Base-by-base conservation (phyloP, 92 coral and sea anemone species). In the Montipora capitata region DNA sequence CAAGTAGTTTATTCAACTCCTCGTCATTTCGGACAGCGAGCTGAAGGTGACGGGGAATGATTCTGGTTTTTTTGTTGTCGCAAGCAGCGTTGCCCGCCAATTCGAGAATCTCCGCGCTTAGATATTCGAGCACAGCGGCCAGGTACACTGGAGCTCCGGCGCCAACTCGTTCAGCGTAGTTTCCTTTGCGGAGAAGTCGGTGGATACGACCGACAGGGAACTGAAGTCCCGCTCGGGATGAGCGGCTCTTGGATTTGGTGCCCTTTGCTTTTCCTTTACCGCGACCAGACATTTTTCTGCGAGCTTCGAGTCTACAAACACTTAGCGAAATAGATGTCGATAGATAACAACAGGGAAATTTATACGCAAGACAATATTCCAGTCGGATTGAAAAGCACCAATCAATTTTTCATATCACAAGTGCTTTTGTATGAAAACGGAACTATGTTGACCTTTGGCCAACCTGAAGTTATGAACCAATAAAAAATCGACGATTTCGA, bases 21-120 rank as follows among this genome's bases (percentile, higher is more conserved):
- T 96, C 99, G 91, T 96, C 99, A 79, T 96, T 96, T 44, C 98
- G 88, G 42, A 96, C 96, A 49, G 99, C 99, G 88, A 94, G 65
- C 80, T 94, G 96, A 63, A 94, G 88, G 82, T 94, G 97, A 85
- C 97, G 92, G 81, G 97, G 97, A 45, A 94, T 94, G 85, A 94
- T 94, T 41, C 97, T 88, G 69, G 91, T 92, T 80, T 94, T 94
- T 92, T 94, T 94, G 95, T 94, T 94, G 89, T 94, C 97, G n/a
- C 97, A 91, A 77, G 97, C 97, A 48, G 97, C 97, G 79, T 94
- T 94, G 72, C 92, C 92, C 83, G 92, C 92, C 92, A 89, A 83
- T 89, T 89, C 92, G 66, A 89, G 84, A 45, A 89, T 89, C 78
- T 89, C 92, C 11, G 90, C 90, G 79, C 87, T 83, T 72, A 83